Percentiles rank a stretch among this genome's conserved stretches.
These are phyloP conservation scores for Verasper variegatus DNA, from an alignment of 2,113 vertebrate species.

Conservation along the genomic window DNA sequence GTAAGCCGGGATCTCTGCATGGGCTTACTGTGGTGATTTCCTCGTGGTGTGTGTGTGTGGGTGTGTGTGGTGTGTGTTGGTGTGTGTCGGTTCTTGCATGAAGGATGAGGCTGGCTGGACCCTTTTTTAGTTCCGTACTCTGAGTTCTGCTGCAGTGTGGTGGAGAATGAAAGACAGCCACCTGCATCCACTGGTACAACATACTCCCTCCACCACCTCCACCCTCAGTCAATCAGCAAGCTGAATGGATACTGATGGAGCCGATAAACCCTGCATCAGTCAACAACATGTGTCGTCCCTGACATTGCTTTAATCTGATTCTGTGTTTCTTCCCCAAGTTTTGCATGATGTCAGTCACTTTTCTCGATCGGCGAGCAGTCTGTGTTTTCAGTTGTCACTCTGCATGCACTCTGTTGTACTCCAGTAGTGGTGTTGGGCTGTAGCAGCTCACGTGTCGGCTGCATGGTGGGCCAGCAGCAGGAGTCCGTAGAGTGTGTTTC, in stretches of 20 bases:
- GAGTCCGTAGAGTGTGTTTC: conserved; percentile 37
- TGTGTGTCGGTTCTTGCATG: conserved; percentile 32
- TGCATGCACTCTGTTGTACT: conserved; percentile 69
- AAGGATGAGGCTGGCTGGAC: conserved; percentile 63
- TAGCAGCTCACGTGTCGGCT: conserved; percentile 40
- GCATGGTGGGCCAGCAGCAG: conserved; percentile 66
- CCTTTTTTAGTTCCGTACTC: conserved; percentile 42
- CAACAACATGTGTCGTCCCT: conserved; percentile 39
- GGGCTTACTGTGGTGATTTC: conserved; percentile 69
- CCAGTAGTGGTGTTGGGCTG: conserved; percentile 50
- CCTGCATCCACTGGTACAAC: conserved; percentile 67
- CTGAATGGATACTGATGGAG: conserved; percentile 72
- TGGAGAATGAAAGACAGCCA: conserved; percentile 60
- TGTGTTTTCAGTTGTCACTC: conserved; percentile 43
- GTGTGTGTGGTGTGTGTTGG: conserved; percentile 8
- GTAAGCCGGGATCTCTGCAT: conserved; percentile 74
- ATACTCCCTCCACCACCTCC: conserved; percentile 49
- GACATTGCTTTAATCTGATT: conserved; percentile 41
- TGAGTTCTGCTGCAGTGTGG: conserved; percentile 60
- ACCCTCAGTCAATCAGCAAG: conserved; percentile 79
- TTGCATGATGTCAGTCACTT: conserved; percentile 63
- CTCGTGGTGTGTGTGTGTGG: conserved; percentile 29
- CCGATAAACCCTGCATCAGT: conserved; percentile 55
- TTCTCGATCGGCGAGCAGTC: conserved; percentile 26
- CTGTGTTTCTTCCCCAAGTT: conserved; percentile 36